These are phyloP conservation scores for Seriola quinqueradiata DNA, from an alignment of 2,113 vertebrate genomes.

Conservation along the genomic window DNA sequence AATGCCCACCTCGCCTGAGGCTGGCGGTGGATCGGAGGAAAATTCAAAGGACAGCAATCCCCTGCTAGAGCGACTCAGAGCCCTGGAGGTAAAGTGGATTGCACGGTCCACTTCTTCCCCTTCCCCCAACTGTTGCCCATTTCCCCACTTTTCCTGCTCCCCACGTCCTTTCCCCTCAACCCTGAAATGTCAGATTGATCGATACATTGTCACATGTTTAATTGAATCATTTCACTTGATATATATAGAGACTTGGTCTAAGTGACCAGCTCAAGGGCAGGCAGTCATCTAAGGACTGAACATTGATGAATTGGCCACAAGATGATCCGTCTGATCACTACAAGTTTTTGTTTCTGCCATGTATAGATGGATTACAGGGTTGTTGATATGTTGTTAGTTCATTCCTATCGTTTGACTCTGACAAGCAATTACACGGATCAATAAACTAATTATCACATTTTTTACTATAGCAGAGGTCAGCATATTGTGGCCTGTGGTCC, in stretches of 20 bases:
- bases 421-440: not conserved
- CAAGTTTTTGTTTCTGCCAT: not conserved
- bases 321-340: not conserved
- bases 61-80: slow-evolving; percentile 88
- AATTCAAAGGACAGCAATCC: slow-evolving; percentile 86
- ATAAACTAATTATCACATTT: not conserved
- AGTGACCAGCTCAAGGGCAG: not conserved
- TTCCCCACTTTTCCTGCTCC: not conserved
- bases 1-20: slow-evolving; percentile 33
- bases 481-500: not conserved
- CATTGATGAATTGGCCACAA: not conserved
- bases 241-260: not conserved
- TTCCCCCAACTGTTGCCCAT: not conserved
- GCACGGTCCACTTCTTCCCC: slow-evolving; percentile 13
- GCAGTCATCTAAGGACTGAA: not conserved
- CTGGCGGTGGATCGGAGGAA: slow-evolving; percentile 79
- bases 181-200: slow-evolving; percentile 15
- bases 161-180: not conserved
- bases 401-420: not conserved
- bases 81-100: slow-evolving; percentile 87
- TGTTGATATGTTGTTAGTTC: not conserved
- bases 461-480: not conserved
- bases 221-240: not conserved
- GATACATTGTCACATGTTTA: not conserved
- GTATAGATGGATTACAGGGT: not conserved